A percentile compares a stretch with the other conserved stretches of the same genome.
Evolutionary conservation across 92 coral and sea anemone genomes (phyloP).

Genomic region (Virgularia gustaviana): DNA sequence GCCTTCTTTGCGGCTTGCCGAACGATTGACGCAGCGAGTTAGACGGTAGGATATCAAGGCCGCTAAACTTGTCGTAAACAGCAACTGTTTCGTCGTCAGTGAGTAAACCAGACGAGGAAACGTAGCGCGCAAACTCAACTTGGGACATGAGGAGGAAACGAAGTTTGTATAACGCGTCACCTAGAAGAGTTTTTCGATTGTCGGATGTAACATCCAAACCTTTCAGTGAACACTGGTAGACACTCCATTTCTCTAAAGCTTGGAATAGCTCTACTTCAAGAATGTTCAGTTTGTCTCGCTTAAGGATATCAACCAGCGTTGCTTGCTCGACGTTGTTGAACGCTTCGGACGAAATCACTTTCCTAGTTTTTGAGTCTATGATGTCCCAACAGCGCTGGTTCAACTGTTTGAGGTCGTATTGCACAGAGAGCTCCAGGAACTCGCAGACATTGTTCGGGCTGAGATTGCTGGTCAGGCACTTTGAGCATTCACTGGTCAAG

Average conservation of each 20-base stretch:
- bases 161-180: conserved; percentile 44
- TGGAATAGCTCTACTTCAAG: conserved; percentile 62
- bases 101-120: conserved; percentile 57
- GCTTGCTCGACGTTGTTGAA: conserved; percentile 49
- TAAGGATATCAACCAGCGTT: conserved; percentile 46
- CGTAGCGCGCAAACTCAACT: conserved; percentile 53
- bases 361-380: conserved; percentile 38
- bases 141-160: conserved; percentile 78
- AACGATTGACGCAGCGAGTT: conserved; percentile 38
- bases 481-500: conserved; percentile 44
- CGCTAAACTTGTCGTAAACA: conserved; percentile 47
- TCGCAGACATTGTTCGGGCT: conserved; percentile 49
- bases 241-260: conserved; percentile 64
- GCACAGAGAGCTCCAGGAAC: conserved; percentile 46
- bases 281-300: conserved; percentile 60
- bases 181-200: conserved; percentile 27
- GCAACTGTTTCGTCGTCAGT: conserved; percentile 55
- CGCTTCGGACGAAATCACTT: conserved; percentile 45
- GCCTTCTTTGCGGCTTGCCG: too few species aligned
- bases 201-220: conserved; percentile 19
- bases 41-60: conserved; percentile 49
- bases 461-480: conserved; percentile 9
- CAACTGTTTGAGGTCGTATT: conserved; percentile 39
- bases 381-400: conserved; percentile 54
- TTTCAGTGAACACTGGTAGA: not conserved